These are phyloP conservation scores for Rhizomys pruinosus DNA, from an alignment of 2,113 vertebrate genomes.

Conservation along the genomic window DNA sequence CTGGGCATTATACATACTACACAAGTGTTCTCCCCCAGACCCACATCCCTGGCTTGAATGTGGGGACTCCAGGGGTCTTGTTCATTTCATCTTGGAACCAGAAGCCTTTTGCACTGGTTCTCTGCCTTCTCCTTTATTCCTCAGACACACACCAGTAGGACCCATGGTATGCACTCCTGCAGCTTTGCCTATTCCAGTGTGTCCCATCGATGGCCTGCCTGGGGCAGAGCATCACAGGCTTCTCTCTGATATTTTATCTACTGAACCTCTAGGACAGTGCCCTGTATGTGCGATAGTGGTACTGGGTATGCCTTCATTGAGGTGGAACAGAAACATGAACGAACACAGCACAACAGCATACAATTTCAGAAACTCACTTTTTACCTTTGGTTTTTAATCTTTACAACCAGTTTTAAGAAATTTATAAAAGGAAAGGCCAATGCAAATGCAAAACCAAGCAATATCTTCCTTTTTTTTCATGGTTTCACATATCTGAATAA, in stretches of 20 bases:
- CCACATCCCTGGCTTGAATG: neutral
- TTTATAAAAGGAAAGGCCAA: neutral
- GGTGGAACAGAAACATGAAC: neutral
- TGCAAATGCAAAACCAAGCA: slow-evolving; percentile 54
- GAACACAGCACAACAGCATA: neutral
- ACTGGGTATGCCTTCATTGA: neutral
- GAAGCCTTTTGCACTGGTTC: neutral
- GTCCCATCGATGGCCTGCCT: neutral
- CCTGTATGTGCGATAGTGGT: neutral
- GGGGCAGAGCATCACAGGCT: neutral
- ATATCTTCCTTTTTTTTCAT: slow-evolving; percentile 49
- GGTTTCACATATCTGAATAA: slow-evolving; percentile 52
- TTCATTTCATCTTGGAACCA: neutral
- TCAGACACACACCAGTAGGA: neutral
- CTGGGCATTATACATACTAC: neutral
- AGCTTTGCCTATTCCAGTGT: slow-evolving; percentile 23
- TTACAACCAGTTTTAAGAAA: slow-evolving; percentile 3
- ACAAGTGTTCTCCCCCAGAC: neutral
- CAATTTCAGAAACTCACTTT: slow-evolving; percentile 34
- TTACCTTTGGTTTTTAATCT: neutral
- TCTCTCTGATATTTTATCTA: neutral
- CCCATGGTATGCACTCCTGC: neutral
- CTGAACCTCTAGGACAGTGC: neutral
- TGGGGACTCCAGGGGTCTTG: neutral
- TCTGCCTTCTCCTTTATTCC: neutral